phyloP scores from a whole-genome alignment of 2,888 invertebrate species.

The Eristalinus sepulchralis region DNA sequence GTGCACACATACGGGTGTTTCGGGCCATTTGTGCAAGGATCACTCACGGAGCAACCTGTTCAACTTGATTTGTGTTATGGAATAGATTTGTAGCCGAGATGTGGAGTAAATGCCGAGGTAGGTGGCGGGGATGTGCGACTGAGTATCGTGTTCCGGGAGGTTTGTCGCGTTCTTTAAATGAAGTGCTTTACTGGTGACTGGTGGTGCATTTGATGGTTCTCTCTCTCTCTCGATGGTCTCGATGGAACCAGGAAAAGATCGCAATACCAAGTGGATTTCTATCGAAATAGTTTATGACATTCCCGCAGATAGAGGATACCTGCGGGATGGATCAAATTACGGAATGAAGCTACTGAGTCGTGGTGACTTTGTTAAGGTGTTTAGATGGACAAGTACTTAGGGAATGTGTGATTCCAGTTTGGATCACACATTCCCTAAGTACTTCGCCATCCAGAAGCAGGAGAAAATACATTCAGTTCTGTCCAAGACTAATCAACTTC shows the following conservation, averaged over 20 bases:
- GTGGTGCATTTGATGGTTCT: background rate
- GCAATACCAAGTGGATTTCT: background rate
- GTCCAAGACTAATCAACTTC: too few relatives aligned
- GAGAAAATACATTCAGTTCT: too few relatives aligned
- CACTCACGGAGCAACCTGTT: conserved; percentile 63
- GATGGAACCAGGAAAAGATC: background rate
- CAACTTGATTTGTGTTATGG: conserved; percentile 65
- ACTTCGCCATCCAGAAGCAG: too few relatives aligned
- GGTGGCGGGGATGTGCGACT: background rate
- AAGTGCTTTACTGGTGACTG: background rate
- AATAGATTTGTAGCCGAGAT: conserved; percentile 26
- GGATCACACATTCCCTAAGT: too few relatives aligned
- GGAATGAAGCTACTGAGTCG: background rate
- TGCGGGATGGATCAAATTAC: background rate
- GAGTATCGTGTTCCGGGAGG: background rate
- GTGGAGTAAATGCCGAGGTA: background rate
- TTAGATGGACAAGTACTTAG: background rate
- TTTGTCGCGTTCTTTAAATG: background rate
- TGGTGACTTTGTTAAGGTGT: background rate
- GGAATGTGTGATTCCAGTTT: too few relatives aligned
- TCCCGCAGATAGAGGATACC: background rate
- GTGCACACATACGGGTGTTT: conserved; percentile 20
- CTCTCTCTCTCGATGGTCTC: background rate
- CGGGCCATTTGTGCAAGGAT: conserved; percentile 65
- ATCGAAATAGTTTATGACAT: background rate